Evolutionary conservation across 2,888 invertebrate genomes (phyloP), one percentile per base, ranked within the genome.

Genomic region (Drosophila kanekoi): DNA sequence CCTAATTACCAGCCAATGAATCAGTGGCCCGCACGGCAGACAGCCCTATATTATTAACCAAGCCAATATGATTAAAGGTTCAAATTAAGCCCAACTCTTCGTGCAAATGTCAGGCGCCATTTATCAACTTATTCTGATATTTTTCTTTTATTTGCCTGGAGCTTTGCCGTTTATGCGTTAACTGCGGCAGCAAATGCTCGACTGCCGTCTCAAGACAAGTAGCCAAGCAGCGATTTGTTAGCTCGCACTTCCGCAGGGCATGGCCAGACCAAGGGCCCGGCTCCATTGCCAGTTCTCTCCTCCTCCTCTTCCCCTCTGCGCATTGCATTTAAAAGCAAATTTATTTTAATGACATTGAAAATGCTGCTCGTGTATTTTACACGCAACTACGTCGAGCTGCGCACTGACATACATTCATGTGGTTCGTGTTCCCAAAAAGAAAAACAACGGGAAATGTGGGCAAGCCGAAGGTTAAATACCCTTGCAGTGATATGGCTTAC

Each of bases 291-390:
- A 57, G 60, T 44, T 54, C n/a, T 41, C 20, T 35, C 23, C n/a
- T n/a, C n/a, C n/a, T n/a, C n/a, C n/a, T n/a, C n/a, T n/a, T n/a
- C n/a, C 44, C 18, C 38, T 6, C 6, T 5, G 18, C 10, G 58
- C 32, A 28, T 23, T 71, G 64, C 66, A 75, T 62, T 81, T 64
- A 83, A 83, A 79, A 77, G 56, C 49, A 72, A 67, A 73, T 81
- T 77, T 65, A 53, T 74, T 79, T 88, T 71, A 83, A 82, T 75
- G 79, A 66, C 83, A 88, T 75, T 86, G 77, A 86, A 82, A 77
- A 61, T 53, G 77, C 49, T 64, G 65, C 63, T 65, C 20, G 59
- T 61, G 64, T 63, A 62, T 48, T 62, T 56, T 45, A 32, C 73
- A 45, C 73, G 67, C 66, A 60, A 57, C 60, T 43, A 43, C 54